A percentile compares a stretch with the other conserved stretches of the same genome.
Conservation (phyloP, 2,888 invertebrate species). For the Drymonia ruficornis region DNA sequence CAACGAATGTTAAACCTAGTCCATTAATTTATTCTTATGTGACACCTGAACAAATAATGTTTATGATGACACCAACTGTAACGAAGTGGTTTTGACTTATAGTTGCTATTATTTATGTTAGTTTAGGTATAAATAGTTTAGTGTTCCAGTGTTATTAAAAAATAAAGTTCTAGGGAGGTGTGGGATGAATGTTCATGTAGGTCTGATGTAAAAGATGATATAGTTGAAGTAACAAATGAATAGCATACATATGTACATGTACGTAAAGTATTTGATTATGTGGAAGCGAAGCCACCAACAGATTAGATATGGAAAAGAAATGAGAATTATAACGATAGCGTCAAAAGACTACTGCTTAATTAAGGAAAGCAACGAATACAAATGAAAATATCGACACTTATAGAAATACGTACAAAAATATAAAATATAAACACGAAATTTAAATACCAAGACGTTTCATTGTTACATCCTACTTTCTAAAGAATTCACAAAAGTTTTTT, state of each 20-base stretch:
- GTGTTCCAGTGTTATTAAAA: background rate
- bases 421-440: constrained; percentile 39
- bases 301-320: too few relatives aligned
- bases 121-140: background rate
- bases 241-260: too few relatives aligned
- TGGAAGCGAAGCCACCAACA: too few relatives aligned
- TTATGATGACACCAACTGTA: constrained; percentile 19
- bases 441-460: constrained; percentile 37
- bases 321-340: background rate
- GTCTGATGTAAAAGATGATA: too few relatives aligned
- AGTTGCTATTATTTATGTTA: background rate
- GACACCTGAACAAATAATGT: constrained; percentile 41
- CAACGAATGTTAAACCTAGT: constrained; percentile 62
- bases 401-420: constrained; percentile 21
- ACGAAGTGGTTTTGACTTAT: constrained; percentile 1
- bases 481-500: constrained; percentile 51
- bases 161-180: background rate
- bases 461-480: constrained; percentile 39
- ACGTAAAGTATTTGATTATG: too few relatives aligned
- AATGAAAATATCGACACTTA: background rate
- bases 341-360: background rate
- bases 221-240: too few relatives aligned
- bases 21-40: constrained; percentile 58
- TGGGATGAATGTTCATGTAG: too few relatives aligned
- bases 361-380: background rate